These are phyloP conservation scores for Carterocephalus palaemon DNA, from an alignment of 2,888 invertebrate genomes.

Conservation along the genomic window DNA sequence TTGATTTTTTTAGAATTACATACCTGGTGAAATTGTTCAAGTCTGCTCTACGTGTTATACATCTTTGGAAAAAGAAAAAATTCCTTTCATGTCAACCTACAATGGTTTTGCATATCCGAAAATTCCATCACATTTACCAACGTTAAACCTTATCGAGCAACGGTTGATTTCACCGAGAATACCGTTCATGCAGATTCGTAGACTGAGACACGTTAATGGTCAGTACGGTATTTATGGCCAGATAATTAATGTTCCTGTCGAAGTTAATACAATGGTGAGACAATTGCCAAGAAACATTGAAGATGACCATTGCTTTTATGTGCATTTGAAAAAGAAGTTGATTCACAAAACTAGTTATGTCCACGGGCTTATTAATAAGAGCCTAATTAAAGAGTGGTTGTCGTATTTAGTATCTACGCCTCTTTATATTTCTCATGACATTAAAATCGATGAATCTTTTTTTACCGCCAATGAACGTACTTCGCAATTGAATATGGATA, in stretches of 20 bases:
- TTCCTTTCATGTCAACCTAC: constrained; percentile 20
- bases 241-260: constrained; percentile 40
- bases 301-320: constrained; percentile 34
- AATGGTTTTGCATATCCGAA: constrained; percentile 38
- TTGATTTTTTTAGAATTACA: constrained; percentile 32
- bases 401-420: constrained; percentile 34
- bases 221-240: constrained; percentile 38
- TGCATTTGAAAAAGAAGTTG: constrained; percentile 31
- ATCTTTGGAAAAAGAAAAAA: constrained; percentile 23
- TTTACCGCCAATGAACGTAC: constrained; percentile 29
- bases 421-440: constrained; percentile 33
- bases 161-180: constrained; percentile 38
- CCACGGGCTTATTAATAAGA: constrained; percentile 33
- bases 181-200: constrained; percentile 40
- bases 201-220: constrained; percentile 37
- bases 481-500: constrained; percentile 31
- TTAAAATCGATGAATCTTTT: constrained; percentile 34
- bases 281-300: constrained; percentile 35
- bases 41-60: constrained; percentile 33
- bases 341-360: constrained; percentile 36
- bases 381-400: constrained; percentile 35
- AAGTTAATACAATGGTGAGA: constrained; percentile 38
- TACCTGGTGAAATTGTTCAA: constrained; percentile 31
- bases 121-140: constrained; percentile 36
- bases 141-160: constrained; percentile 34